Percentiles rank a stretch among this genome's conserved stretches.
phyloP scores from a whole-genome alignment of 2,888 invertebrate species.

The Stictocephala bisonia region DNA sequence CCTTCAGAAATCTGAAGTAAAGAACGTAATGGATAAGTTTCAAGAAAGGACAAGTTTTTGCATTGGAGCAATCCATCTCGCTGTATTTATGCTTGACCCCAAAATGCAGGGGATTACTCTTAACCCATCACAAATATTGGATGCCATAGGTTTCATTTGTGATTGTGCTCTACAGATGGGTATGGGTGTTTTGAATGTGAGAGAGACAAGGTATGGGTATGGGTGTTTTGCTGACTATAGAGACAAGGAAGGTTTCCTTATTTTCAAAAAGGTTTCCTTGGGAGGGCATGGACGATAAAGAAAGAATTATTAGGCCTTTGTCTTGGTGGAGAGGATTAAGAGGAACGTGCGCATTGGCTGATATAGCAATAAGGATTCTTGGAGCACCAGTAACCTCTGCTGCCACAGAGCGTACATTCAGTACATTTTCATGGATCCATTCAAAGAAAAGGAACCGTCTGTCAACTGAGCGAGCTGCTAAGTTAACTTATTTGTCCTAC shows the following conservation, averaged over 20 bases:
- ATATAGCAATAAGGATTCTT: conserved; percentile 14
- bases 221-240: conserved; percentile 43
- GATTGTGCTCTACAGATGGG: conserved; percentile 31
- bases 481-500: conserved; percentile 36
- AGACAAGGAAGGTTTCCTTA: conserved; percentile 41
- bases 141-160: conserved; percentile 49
- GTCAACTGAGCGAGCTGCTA: conserved; percentile 54
- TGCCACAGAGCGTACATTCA: conserved; percentile 59
- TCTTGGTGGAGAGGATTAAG: conserved; percentile 15
- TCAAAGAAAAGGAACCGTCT: conserved; percentile 57
- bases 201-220: too few species aligned
- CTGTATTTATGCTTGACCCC: conserved; percentile 46
- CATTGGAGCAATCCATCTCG: conserved; percentile 44
- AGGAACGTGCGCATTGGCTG: conserved; percentile 16
- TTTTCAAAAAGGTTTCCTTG: conserved; percentile 47
- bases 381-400: conserved; percentile 19
- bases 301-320: not conserved
- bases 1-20: conserved; percentile 42
- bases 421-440: conserved; percentile 58
- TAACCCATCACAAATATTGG: conserved; percentile 39
- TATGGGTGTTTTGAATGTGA: not conserved
- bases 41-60: conserved; percentile 41
- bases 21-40: conserved; percentile 40
- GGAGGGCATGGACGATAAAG: conserved; percentile 38
- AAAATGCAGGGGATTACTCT: conserved; percentile 41